phyloP scores from a whole-genome alignment of 2,888 invertebrate species.

The Drosophila borealis region DNA sequence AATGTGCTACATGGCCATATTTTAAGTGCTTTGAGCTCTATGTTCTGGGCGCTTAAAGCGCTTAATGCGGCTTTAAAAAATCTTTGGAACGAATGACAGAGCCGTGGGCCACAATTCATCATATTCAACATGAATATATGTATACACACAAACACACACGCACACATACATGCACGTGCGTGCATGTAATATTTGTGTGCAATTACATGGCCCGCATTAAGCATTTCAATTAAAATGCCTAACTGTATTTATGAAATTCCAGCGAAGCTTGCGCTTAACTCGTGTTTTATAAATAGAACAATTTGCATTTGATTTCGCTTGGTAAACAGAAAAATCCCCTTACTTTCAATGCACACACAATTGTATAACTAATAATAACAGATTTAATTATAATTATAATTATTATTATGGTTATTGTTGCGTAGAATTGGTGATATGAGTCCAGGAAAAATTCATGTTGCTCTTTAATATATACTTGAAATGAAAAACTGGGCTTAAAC shows the following conservation, averaged over 20 bases:
- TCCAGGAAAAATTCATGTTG: too few species aligned
- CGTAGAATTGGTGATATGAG: not conserved
- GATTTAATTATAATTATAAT: not conserved
- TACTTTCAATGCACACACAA: not conserved
- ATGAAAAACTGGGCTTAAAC: too few species aligned
- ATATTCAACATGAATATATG: conserved; percentile 22
- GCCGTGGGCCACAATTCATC: conserved; percentile 54
- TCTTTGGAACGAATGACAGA: conserved; percentile 24
- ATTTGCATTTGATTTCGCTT: not conserved
- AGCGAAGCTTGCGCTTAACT: not conserved
- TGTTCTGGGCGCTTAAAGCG: conserved; percentile 63
- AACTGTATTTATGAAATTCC: not conserved
- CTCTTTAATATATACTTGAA: too few species aligned
- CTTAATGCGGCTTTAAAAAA: conserved; percentile 79
- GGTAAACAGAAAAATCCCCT: not conserved
- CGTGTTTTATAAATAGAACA: too few species aligned
- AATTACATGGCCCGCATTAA: not conserved
- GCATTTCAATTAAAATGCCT: not conserved
- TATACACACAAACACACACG: not conserved
- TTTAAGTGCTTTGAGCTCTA: conserved; percentile 60
- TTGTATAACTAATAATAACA: not conserved
- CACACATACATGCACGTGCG: not conserved
- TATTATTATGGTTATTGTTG: conserved; percentile 2
- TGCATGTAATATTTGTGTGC: not conserved
- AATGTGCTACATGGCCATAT: conserved; percentile 67